Conservation (phyloP, 1,140 invertebrate genomes). For the Papilio polyxenes region DNA sequence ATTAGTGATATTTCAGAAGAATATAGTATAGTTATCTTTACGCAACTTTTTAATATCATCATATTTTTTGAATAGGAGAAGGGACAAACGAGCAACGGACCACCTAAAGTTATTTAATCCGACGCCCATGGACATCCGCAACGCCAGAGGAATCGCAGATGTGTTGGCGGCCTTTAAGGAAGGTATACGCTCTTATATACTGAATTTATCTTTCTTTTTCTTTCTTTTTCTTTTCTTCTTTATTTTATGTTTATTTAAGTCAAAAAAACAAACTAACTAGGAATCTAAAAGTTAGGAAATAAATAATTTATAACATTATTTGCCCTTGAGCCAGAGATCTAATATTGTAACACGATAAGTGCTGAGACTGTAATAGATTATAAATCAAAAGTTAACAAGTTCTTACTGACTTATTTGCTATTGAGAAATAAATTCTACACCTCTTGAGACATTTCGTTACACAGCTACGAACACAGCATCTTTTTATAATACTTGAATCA, state of each 20-base stretch:
- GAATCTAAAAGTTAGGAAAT: not conserved
- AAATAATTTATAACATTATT: not conserved
- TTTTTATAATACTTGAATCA: not conserved
- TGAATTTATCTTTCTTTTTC: no score
- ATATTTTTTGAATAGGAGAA: no score
- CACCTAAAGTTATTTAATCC: no score
- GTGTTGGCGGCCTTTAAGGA: no score
- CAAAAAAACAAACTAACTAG: not conserved
- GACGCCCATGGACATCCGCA: no score
- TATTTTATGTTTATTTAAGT: not conserved
- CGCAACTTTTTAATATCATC: no score
- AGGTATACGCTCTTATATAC: no score
- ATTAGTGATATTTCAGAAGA: no score
- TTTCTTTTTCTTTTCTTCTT: not conserved
- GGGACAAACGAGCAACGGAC: no score
- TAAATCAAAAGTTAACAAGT: slow-evolving; percentile 3
- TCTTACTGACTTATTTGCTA: not conserved
- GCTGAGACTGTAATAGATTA: not conserved
- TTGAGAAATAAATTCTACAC: not conserved
- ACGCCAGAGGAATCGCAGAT: no score
- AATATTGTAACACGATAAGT: not conserved
- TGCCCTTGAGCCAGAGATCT: not conserved
- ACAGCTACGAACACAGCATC: not conserved
- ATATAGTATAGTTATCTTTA: no score
- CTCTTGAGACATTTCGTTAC: no score